Evolutionary conservation across 2,797 vertebrate genomes (phyloP), one percentile per base, ranked within the genome.

Genomic region (Centropyge bicolor): DNA sequence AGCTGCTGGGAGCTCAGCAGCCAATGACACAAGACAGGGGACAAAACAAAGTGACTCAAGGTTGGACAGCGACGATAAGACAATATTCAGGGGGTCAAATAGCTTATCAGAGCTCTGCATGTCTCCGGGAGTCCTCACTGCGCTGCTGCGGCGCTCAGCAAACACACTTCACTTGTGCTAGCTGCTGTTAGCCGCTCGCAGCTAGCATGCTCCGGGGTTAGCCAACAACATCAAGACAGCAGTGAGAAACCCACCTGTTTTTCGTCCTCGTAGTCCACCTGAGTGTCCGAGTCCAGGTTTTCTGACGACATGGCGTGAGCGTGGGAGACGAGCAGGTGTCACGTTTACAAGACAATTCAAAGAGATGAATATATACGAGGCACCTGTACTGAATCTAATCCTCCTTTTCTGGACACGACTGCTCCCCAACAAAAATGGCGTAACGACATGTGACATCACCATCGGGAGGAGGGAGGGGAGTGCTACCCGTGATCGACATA

Each of bases 351-450:
- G 82, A 70, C 74, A 52, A 76, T 74, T 61, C 66, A 56, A 75
- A 51, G 38, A 49, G 45, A 46, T 13, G 41, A 62, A 78, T 48
- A 48, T 22, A 57, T 79, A 66, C 70, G 27, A 13, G 74, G 83
- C 85, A 89, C 86, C 90, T 90, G 90, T 78, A 24, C 70, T 87
- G 52, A 55, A 71, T 55, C 79, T 89, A 86, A 89, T 86, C 86
- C 90, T 88, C 63, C 84, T 90, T 82, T 78, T 88, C 87, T 76
- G 71, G 84, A 89, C 92, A 88, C 89, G 91, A 91, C 90, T 92
- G 89, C 90, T 92, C 87, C 91, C 92, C 89, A 88, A 90, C 91
- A 94, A 95, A 96, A 93, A 96, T 95, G 95, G 95, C 95, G 94
- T 92, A 86, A 83, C 83, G 74, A 83, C 52, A 64, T 88, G 87